Percentiles rank a stretch among this genome's conserved stretches.
Conservation (phyloP, 1,140 invertebrate genomes). For the Cydia splendana region DNA sequence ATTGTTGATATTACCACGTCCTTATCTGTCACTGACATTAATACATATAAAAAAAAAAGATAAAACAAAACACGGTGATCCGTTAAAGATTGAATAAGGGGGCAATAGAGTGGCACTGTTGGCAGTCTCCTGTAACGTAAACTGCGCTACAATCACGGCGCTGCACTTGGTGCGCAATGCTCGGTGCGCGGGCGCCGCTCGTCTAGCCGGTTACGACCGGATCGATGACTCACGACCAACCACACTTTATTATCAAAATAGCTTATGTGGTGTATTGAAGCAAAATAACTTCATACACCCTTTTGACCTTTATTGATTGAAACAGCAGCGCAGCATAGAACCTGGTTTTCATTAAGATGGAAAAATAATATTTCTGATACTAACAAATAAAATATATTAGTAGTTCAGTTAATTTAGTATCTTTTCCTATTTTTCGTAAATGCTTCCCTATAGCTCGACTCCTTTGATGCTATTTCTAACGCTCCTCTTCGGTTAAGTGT, state of each 20-base stretch:
- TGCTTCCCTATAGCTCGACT: slow-evolving; percentile 4
- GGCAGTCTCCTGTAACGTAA: background rate
- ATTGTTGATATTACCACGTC: too few species aligned
- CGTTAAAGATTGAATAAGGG: too few species aligned
- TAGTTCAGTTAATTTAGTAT: background rate
- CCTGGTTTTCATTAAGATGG: background rate
- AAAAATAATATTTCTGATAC: background rate
- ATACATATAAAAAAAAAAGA: too few species aligned
- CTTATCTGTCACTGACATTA: too few species aligned
- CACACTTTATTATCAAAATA: background rate
- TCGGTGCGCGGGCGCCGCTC: slow-evolving; percentile 47
- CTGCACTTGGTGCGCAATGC: slow-evolving; percentile 25
- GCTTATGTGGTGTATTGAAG: background rate
- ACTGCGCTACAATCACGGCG: slow-evolving; percentile 11
- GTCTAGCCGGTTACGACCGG: slow-evolving; percentile 47
- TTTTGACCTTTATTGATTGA: background rate
- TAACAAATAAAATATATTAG: background rate
- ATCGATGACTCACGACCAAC: slow-evolving; percentile 42
- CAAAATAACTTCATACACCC: background rate
- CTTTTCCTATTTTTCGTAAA: background rate
- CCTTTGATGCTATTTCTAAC: background rate
- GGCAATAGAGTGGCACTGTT: too few species aligned
- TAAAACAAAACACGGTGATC: too few species aligned
- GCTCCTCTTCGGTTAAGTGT: background rate
- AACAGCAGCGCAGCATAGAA: background rate